Conservation (phyloP, 2,113 vertebrate genomes). For the Poeciliopsis occidentalis region DNA sequence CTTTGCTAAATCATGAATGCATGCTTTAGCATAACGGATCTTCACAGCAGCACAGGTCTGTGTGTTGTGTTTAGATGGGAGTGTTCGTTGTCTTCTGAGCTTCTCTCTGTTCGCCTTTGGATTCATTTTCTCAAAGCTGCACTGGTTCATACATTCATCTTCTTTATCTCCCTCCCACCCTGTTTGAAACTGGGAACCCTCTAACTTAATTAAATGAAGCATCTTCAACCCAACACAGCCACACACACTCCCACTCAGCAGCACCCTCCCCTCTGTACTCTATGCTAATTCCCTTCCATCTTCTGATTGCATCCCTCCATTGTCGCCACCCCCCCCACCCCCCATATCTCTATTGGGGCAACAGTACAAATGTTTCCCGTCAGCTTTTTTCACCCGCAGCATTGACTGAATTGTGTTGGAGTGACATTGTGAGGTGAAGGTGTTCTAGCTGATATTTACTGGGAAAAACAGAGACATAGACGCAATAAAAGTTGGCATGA, state of each 20-base stretch:
- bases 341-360: constrained; percentile 7
- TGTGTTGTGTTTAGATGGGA: not conserved
- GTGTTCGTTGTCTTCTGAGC: not conserved
- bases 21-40: not conserved
- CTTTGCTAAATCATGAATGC: not conserved
- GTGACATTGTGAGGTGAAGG: not conserved
- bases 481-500: not conserved
- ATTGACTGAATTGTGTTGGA: not conserved
- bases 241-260: constrained; percentile 4
- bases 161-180: constrained; percentile 18
- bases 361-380: constrained; percentile 18
- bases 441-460: not conserved
- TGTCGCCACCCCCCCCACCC: not conserved
- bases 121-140: constrained; percentile 30
- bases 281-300: constrained; percentile 54
- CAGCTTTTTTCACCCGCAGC: constrained; percentile 11
- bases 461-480: not conserved
- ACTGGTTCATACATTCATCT: constrained; percentile 23
- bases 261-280: constrained; percentile 5
- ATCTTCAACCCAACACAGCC: constrained; percentile 23
- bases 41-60: not conserved
- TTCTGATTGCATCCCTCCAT: constrained; percentile 45
- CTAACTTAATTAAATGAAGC: constrained; percentile 69
- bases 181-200: constrained; percentile 48
- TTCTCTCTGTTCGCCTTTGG: constrained; percentile 30